Conservation (phyloP, 2,113 vertebrate genomes). For the Dasyprocta punctata region DNA sequence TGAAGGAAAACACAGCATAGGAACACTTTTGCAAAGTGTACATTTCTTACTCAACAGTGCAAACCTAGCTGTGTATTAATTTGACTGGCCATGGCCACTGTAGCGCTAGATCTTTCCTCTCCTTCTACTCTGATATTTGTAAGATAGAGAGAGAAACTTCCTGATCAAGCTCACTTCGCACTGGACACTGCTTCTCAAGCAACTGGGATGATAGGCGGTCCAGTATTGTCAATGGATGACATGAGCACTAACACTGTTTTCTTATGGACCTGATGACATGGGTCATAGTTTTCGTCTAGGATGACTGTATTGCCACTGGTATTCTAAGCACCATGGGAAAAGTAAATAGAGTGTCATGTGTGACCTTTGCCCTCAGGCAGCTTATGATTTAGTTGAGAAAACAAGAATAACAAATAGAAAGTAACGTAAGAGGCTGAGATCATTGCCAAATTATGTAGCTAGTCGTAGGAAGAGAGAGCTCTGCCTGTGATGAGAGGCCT, state of each 20-base stretch:
- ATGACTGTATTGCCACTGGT: neutral
- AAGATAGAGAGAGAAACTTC: neutral
- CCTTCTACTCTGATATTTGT: neutral
- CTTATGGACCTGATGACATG: neutral
- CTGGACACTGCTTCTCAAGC: neutral
- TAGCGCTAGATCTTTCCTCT: neutral
- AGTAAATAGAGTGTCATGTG: neutral
- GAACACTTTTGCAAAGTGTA: neutral
- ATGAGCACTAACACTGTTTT: neutral
- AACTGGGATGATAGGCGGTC: neutral
- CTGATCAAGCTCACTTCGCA: neutral
- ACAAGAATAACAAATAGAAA: neutral
- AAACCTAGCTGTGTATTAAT: neutral
- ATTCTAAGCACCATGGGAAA: neutral
- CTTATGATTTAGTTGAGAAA: neutral
- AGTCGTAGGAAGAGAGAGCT: neutral
- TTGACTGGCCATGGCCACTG: neutral
- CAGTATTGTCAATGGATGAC: neutral
- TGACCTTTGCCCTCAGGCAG: neutral
- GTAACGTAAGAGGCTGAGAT: neutral
- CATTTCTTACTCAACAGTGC: neutral
- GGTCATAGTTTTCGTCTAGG: neutral
- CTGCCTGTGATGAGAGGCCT: neutral
- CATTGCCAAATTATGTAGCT: neutral
- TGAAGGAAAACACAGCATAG: neutral